Conservation (phyloP, 2,888 invertebrate genomes). For the Scaptomyza cyrtandrae region DNA sequence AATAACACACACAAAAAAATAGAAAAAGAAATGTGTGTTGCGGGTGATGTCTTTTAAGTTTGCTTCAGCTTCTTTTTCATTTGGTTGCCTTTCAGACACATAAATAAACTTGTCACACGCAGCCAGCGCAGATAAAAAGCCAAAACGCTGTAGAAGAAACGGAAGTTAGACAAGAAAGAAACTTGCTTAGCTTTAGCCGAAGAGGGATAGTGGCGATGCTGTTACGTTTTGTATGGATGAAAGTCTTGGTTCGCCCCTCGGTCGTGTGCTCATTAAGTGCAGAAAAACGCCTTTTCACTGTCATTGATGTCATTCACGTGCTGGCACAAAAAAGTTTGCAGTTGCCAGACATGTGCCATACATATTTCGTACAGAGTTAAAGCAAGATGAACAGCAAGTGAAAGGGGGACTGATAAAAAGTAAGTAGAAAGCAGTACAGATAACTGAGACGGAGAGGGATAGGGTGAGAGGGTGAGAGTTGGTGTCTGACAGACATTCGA, state of each 20-base stretch:
- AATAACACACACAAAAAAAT: conserved; percentile 51
- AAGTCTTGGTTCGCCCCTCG: conserved; percentile 25
- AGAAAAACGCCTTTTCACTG: conserved; percentile 78
- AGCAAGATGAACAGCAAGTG: conserved; percentile 11
- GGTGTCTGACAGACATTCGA: conserved; percentile 69
- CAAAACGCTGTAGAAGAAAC: conserved; percentile 22
- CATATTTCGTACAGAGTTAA: conserved; percentile 1
- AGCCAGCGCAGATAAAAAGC: conserved; percentile 61
- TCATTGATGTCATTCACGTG: conserved; percentile 78
- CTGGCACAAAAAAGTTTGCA: conserved; percentile 49
- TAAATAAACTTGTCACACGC: conserved; percentile 75
- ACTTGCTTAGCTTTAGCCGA: conserved; percentile 62
- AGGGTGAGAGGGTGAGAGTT: conserved; percentile 5
- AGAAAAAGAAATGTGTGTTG: conserved; percentile 35
- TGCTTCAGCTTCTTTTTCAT: conserved; percentile 39
- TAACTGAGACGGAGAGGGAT: background rate
- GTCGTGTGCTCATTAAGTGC: conserved; percentile 72
- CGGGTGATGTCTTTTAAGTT: conserved; percentile 65
- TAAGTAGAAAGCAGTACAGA: background rate
- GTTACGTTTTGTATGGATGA: conserved; percentile 13
- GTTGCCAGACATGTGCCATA: conserved; percentile 38
- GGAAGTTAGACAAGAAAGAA: conserved; percentile 25
- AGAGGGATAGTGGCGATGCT: background rate
- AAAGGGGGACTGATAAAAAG: background rate
- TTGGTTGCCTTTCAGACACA: conserved; percentile 67